A percentile compares a stretch with the other conserved stretches of the same genome.
phyloP scores from a whole-genome alignment of 1,140 invertebrate species.

The Drosophila nigrodunni region DNA sequence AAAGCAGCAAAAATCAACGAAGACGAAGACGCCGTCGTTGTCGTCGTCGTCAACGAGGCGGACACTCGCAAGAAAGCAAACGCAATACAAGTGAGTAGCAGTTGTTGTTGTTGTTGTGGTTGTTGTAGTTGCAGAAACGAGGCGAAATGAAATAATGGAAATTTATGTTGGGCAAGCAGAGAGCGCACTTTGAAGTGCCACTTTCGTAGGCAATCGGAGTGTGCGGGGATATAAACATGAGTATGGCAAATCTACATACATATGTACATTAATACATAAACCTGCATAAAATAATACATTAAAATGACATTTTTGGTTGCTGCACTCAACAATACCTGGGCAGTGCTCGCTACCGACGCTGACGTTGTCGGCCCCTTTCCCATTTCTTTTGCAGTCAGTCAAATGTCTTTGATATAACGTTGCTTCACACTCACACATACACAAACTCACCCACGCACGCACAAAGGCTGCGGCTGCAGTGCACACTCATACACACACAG shows the following conservation, averaged over 20 bases:
- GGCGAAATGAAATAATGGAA: slow-evolving; percentile 75
- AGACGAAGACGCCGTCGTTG: slow-evolving; percentile 46
- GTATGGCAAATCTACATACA: slow-evolving; percentile 1
- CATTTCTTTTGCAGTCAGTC: slow-evolving; percentile 40
- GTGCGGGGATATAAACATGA: slow-evolving; percentile 13
- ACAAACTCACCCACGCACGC: slow-evolving; percentile 17
- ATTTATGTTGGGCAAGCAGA: slow-evolving; percentile 63
- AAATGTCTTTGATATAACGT: slow-evolving; percentile 54
- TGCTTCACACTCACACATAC: slow-evolving; percentile 20
- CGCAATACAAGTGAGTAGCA: slow-evolving; percentile 46
- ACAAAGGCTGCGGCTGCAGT: slow-evolving; percentile 36
- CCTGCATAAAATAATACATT: slow-evolving; percentile 16
- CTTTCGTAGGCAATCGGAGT: slow-evolving; percentile 28
- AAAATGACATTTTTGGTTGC: slow-evolving; percentile 28
- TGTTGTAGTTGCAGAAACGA: slow-evolving; percentile 55
- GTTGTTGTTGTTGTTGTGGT: slow-evolving; percentile 21
- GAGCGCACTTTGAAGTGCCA: slow-evolving; percentile 56
- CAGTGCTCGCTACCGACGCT: slow-evolving; percentile 13
- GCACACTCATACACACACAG: slow-evolving; percentile 24
- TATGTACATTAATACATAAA: neutral
- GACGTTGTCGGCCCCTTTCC: neutral
- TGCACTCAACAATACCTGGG: slow-evolving; percentile 26
- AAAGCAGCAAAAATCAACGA: slow-evolving; percentile 73
- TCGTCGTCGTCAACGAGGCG: slow-evolving; percentile 50
- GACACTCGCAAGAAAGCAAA: slow-evolving; percentile 39